A percentile compares a stretch with the other conserved stretches of the same genome.
These are phyloP conservation scores for Sebastiscus tertius DNA, from an alignment of 2,797 vertebrate species.

Conservation along the genomic window DNA sequence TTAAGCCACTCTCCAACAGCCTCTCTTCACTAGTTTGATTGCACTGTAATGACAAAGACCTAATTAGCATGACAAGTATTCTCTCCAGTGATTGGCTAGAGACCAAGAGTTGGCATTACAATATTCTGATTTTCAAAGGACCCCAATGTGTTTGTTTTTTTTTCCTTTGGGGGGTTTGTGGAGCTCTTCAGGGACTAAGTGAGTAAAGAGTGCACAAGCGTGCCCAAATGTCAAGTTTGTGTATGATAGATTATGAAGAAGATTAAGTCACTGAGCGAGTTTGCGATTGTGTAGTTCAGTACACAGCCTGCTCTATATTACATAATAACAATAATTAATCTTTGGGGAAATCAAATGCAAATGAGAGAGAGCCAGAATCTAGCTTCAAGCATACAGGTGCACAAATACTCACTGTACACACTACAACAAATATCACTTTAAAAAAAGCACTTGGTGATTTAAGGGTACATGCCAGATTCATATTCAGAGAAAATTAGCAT, in stretches of 20 bases:
- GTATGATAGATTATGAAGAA: not conserved
- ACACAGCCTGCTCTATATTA: not conserved
- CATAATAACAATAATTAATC: constrained; percentile 42
- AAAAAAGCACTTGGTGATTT: not conserved
- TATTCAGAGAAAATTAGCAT: not conserved
- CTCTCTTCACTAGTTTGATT: constrained; percentile 60
- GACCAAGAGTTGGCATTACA: constrained; percentile 44
- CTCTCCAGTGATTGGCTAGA: constrained; percentile 52
- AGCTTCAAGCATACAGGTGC: not conserved
- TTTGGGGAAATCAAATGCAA: constrained; percentile 17
- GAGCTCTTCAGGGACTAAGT: not conserved
- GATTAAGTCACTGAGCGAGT: not conserved
- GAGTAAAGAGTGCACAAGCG: not conserved
- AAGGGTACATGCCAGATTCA: not conserved
- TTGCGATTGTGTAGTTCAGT: not conserved
- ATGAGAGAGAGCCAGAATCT: not conserved
- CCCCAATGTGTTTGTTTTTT: not conserved
- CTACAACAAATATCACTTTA: not conserved
- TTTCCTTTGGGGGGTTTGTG: not conserved
- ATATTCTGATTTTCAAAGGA: constrained; percentile 35
- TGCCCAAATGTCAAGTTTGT: constrained; percentile 23
- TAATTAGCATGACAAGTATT: constrained; percentile 67
- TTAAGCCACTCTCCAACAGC: constrained; percentile 43
- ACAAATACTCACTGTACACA: not conserved
- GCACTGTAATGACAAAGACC: constrained; percentile 51